Percentiles rank a stretch among this genome's conserved stretches.
These are phyloP conservation scores for Merops nubicus DNA, from an alignment of 2,113 vertebrate species.

Conservation along the genomic window DNA sequence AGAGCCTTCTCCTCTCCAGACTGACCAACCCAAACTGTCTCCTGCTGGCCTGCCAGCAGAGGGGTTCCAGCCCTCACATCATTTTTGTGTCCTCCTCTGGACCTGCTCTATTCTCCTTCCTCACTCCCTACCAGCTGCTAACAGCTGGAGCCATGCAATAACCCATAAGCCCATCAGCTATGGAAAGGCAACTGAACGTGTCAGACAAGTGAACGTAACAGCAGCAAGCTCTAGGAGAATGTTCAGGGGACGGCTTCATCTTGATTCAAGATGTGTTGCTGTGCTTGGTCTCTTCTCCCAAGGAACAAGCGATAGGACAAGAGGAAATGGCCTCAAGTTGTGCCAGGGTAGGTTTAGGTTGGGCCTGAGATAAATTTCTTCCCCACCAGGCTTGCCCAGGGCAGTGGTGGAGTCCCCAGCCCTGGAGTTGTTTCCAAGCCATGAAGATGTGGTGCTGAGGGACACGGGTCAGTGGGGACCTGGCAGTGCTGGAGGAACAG, in stretches of 20 bases:
- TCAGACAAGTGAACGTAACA: neutral
- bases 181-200: neutral
- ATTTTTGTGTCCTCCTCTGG: neutral
- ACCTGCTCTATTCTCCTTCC: too few relatives aligned
- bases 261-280: neutral
- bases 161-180: accelerated
- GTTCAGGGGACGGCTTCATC: neutral
- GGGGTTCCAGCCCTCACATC: neutral
- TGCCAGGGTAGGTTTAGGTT: neutral
- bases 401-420: neutral
- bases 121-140: neutral
- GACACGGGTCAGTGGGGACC: neutral
- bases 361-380: neutral
- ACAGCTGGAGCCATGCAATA: accelerated
- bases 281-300: neutral
- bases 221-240: neutral
- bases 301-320: neutral
- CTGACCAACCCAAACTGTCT: neutral
- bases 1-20: neutral
- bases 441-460: neutral
- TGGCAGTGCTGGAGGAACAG: neutral
- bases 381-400: neutral
- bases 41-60: neutral
- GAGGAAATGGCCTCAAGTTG: neutral
- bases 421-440: neutral